phyloP scores from a whole-genome alignment of 92 coral and sea anemone species.

The Chrysogorgia sp. region DNA sequence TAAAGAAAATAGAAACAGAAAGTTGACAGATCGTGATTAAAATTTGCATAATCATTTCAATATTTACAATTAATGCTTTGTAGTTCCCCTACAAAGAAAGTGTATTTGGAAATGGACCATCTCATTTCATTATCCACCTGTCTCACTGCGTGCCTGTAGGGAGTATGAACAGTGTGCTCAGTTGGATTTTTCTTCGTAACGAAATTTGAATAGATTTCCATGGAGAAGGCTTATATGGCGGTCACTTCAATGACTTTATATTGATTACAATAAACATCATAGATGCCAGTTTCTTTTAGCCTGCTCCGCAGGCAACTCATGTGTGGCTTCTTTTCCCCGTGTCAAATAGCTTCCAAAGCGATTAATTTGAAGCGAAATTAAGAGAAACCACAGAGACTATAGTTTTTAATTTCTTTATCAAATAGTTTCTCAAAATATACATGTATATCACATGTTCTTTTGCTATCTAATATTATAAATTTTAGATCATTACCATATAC shows the following conservation, averaged over 20 bases:
- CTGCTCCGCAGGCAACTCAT: too few species aligned
- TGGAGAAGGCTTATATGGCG: neutral
- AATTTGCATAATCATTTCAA: neutral
- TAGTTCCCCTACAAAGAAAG: conserved; percentile 35
- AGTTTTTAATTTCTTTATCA: too few species aligned
- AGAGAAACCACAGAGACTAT: too few species aligned
- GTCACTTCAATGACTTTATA: neutral
- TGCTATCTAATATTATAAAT: too few species aligned
- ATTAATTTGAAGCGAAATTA: too few species aligned
- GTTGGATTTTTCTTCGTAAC: conserved; percentile 21
- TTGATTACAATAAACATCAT: neutral
- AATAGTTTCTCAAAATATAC: too few species aligned
- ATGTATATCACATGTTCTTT: too few species aligned
- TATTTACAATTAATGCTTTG: conserved; percentile 15
- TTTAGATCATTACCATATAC: too few species aligned
- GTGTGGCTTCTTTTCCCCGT: too few species aligned
- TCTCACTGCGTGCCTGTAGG: conserved; percentile 21
- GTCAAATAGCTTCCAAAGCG: too few species aligned
- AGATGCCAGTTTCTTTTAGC: too few species aligned
- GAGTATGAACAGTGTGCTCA: conserved; percentile 7
- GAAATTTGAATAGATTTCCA: conserved; percentile 22
- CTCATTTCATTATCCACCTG: conserved; percentile 33
- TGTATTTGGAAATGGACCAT: conserved; percentile 39
- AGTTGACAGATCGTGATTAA: conserved; percentile 10
- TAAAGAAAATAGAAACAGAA: neutral